Evolutionary conservation across 2,113 vertebrate species (phyloP).

Genomic region (Thalassoma bifasciatum): DNA sequence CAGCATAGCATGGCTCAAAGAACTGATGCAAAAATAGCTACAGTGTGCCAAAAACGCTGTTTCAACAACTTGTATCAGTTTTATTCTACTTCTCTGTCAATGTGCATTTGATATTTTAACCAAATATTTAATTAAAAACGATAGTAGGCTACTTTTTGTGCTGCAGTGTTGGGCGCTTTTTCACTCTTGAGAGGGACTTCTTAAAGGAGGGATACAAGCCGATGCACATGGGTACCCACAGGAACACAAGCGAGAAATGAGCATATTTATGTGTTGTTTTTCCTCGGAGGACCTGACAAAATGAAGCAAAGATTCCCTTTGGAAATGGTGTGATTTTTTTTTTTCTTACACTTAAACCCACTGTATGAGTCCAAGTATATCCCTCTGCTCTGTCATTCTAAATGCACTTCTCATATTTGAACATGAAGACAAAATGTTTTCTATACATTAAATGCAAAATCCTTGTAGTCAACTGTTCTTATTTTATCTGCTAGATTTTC

Average conservation of each 20-base stretch:
- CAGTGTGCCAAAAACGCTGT: too few relatives aligned
- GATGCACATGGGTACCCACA: slow-evolving; percentile 31
- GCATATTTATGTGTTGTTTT: neutral
- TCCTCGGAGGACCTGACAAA: neutral
- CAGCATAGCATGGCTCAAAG: neutral
- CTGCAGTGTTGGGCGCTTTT: slow-evolving; percentile 1
- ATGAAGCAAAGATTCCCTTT: neutral
- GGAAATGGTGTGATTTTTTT: neutral
- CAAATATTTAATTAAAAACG: neutral
- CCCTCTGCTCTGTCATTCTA: neutral
- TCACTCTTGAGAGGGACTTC: slow-evolving; percentile 27
- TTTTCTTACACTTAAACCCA: neutral
- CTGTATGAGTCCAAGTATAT: too few relatives aligned
- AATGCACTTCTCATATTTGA: neutral
- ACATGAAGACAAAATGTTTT: neutral
- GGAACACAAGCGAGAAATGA: neutral
- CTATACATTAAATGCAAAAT: neutral
- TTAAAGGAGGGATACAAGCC: slow-evolving; percentile 23
- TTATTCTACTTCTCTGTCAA: neutral
- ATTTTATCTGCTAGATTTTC: neutral
- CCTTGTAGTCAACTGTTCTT: neutral
- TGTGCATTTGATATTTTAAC: neutral
- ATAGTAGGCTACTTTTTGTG: neutral
- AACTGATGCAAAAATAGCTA: neutral
- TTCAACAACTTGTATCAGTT: neutral